Base-by-base conservation (phyloP, 2,888 invertebrate genomes). In the Parelbella ahira region DNA sequence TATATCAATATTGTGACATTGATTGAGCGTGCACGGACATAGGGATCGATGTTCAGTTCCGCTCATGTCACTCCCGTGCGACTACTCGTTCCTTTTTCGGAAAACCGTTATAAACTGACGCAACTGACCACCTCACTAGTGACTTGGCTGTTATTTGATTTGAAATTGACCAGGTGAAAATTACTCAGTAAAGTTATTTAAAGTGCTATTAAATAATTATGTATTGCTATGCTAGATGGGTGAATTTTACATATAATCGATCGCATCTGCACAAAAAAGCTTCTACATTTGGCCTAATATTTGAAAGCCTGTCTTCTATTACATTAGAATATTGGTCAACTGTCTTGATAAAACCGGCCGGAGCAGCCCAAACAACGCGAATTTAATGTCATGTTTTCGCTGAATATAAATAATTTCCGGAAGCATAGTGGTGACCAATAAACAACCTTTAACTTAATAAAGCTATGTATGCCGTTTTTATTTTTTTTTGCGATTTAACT, bases 401-500 rank as follows among this genome's bases (percentile, higher is more conserved):
- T 34, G 41, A 49, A 48, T 42, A 43, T 32, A 45, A 44, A 48
- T 47, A 37, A 46, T 46, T 50, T 47, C 45, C 49, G 49, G 50
- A 28, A 37, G 19, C 4, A 20, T 24, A 13, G 10, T 12, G 20
- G 29, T 43, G 43, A 38, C 32, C 37, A 47, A 44, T 33, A 39
- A 43, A 41, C 39, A 30, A 34, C 19, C 24, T 42, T 47, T 37
- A 32, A 32, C 44, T 46, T 25, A 36, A 42, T 45, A 37, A 42
- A 46, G 28, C 34, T 45, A 42, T 37, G 29, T 21, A 25, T 19
- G 37, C 29, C 36, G 37, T 45, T 45, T 43, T 42, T 37, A 42
- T 43, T 20, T 12, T 48, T 54, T 47, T 52, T n/a, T n/a, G n/a
- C n/a, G n/a, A 37, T 48, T 56, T 44, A 56, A 51, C 41, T 56